Conservation (phyloP, 2,888 invertebrate genomes). For the Idaea straminata region DNA sequence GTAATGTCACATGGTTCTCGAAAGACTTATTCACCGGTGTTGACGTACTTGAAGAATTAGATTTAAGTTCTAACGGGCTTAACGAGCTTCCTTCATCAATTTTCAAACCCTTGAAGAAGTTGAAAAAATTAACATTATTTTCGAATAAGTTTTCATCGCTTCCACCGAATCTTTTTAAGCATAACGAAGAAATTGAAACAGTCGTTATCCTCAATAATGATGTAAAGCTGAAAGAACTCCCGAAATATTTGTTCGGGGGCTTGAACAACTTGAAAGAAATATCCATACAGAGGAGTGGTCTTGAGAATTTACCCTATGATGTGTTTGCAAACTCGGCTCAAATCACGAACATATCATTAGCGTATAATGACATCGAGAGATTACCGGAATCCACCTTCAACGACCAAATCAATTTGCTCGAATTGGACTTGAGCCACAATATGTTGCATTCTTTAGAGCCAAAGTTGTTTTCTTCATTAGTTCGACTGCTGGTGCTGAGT, state of each 20-base stretch:
- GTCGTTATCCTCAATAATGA: conserved; percentile 81
- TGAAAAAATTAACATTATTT: conserved; percentile 83
- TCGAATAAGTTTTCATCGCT: conserved; percentile 84
- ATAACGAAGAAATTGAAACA: conserved; percentile 74
- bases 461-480: conserved; percentile 78
- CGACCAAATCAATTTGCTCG: conserved; percentile 81
- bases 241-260: conserved; percentile 81
- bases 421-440: conserved; percentile 84
- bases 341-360: conserved; percentile 81
- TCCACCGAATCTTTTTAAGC: conserved; percentile 80
- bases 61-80: conserved; percentile 84
- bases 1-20: conserved; percentile 82
- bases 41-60: conserved; percentile 82
- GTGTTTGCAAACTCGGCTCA: conserved; percentile 81
- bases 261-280: conserved; percentile 79
- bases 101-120: conserved; percentile 81
- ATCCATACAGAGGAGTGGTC: conserved; percentile 77
- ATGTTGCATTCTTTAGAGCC: conserved; percentile 79
- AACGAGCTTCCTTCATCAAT: conserved; percentile 80
- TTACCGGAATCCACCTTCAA: conserved; percentile 83
- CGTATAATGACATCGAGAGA: conserved; percentile 75
- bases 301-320: conserved; percentile 80
- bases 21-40: conserved; percentile 83
- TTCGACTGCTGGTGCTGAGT: conserved; percentile 79
- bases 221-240: conserved; percentile 78